Conservation (phyloP, 2,797 vertebrate species). For the Meriones psammophilus region DNA sequence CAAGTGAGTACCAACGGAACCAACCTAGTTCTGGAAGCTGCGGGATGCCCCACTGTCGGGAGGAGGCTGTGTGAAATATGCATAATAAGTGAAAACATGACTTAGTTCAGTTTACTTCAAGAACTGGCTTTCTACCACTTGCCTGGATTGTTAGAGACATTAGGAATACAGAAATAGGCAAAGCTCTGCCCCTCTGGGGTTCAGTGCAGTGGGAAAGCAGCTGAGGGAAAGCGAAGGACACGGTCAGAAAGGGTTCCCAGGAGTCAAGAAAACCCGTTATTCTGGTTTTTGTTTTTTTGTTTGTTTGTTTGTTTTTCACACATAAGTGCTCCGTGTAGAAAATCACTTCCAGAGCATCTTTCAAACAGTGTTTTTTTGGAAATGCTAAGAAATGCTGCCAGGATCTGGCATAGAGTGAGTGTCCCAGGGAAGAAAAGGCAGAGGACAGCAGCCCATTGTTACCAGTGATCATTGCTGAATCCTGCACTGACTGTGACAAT, state of each 20-base stretch:
- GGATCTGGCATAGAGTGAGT: not conserved
- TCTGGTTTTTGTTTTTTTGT: not conserved
- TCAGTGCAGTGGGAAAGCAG: not conserved
- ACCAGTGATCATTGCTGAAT: not conserved
- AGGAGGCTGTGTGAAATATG: not conserved
- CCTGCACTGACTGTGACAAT: not conserved
- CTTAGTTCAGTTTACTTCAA: not conserved
- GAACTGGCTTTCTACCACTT: not conserved
- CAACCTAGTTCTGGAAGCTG: not conserved
- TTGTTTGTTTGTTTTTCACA: not conserved
- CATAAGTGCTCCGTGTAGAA: not conserved
- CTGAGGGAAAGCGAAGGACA: not conserved
- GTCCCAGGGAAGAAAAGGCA: not conserved
- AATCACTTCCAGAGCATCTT: not conserved
- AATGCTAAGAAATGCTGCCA: not conserved
- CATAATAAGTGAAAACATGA: not conserved
- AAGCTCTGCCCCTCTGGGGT: not conserved
- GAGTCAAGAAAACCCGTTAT: not conserved
- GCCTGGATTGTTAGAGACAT: not conserved
- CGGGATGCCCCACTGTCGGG: not conserved
- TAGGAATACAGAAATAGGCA: not conserved
- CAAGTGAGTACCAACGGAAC: slow-evolving; percentile 80
- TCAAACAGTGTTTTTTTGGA: not conserved
- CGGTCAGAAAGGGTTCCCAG: not conserved
- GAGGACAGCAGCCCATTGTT: not conserved